These are phyloP conservation scores for Eulithis testata DNA, from an alignment of 2,888 invertebrate species.

Conservation along the genomic window DNA sequence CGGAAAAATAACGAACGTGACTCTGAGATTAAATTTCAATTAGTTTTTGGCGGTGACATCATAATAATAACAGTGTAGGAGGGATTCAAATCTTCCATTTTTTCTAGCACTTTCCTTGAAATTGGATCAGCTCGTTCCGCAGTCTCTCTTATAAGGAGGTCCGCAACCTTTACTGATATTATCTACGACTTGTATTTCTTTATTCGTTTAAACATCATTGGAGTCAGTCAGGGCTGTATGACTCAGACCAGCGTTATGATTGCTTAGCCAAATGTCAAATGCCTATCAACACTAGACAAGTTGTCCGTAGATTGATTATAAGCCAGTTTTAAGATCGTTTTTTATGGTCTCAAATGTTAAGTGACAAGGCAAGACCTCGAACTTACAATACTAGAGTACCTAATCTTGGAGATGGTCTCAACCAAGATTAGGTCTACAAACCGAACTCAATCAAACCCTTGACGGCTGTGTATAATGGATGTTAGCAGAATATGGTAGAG, in stretches of 20 bases:
- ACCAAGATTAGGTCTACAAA: not conserved
- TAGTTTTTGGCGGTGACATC: constrained; percentile 31
- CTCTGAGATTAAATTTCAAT: constrained; percentile 53
- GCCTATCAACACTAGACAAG: constrained; percentile 22
- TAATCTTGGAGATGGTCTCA: not conserved
- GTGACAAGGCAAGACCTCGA: not conserved
- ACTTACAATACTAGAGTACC: not conserved
- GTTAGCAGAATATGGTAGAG: too few species aligned
- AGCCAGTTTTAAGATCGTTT: constrained; percentile 3
- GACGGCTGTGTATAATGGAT: too few species aligned
- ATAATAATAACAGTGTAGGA: constrained; percentile 31
- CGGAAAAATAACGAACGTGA: constrained; percentile 59
- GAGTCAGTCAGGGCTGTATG: constrained; percentile 34
- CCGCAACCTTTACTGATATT: constrained; percentile 36
- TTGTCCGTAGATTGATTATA: not conserved
- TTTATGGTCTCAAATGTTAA: not conserved
- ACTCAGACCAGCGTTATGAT: constrained; percentile 25
- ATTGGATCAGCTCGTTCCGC: constrained; percentile 31
- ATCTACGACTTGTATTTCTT: constrained; percentile 42
- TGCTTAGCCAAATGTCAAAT: constrained; percentile 16
- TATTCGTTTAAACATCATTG: constrained; percentile 39
- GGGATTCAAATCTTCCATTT: constrained; percentile 20
- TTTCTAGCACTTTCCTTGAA: constrained; percentile 39
- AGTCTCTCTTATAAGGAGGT: constrained; percentile 29
- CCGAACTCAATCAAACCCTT: too few species aligned